A percentile compares a stretch with the other conserved stretches of the same genome.
These are phyloP conservation scores for Synergus gifuensis DNA, from an alignment of 2,888 invertebrate species.

Conservation along the genomic window DNA sequence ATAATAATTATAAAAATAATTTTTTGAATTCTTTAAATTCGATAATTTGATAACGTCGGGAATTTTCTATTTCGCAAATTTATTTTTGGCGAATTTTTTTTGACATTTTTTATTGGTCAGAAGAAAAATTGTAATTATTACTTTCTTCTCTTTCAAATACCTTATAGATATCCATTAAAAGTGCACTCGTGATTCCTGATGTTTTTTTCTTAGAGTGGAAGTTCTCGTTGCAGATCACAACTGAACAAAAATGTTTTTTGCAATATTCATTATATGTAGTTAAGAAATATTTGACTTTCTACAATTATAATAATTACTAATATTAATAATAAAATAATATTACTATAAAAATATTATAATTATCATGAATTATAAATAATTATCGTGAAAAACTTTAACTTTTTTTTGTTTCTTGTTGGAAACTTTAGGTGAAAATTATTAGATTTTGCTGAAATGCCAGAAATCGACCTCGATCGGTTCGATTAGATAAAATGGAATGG, in stretches of 20 bases:
- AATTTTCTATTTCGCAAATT: too few species aligned
- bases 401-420: not conserved
- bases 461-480: conserved; percentile 34
- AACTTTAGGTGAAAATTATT: conserved; percentile 10
- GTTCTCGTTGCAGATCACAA: conserved; percentile 1
- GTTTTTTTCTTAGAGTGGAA: not conserved
- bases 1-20: too few species aligned
- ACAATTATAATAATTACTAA: not conserved
- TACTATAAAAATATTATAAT: not conserved
- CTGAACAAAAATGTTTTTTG: conserved; percentile 20
- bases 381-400: not conserved
- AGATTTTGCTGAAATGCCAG: conserved; percentile 18
- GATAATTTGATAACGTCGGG: too few species aligned
- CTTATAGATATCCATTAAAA: not conserved
- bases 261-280: not conserved
- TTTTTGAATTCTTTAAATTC: too few species aligned
- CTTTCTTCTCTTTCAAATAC: not conserved
- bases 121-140: too few species aligned
- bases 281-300: not conserved
- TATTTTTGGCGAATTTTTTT: too few species aligned
- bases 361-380: not conserved
- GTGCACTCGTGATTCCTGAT: not conserved
- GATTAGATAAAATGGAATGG: conserved; percentile 36
- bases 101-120: too few species aligned
- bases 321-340: not conserved